Conservation (phyloP, 1,140 invertebrate species). For the Lepidostoma basale region DNA sequence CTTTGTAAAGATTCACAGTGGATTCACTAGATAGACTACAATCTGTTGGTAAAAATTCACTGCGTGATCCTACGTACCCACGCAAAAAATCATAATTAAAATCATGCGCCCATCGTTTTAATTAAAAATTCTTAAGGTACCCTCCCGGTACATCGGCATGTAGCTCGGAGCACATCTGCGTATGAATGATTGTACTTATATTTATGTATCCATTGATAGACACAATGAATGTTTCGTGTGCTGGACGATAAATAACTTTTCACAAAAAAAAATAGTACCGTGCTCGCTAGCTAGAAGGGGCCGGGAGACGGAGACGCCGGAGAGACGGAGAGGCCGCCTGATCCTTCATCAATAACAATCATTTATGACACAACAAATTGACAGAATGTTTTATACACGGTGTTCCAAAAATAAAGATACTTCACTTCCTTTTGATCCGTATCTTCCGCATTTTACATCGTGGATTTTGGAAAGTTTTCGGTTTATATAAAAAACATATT, state of each 20-base stretch:
- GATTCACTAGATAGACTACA: no score
- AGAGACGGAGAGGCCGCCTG: constrained; percentile 24
- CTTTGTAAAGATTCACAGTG: no score
- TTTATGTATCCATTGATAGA: constrained; percentile 36
- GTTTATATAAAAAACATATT: no score
- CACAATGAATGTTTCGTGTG: constrained; percentile 37
- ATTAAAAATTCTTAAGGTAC: constrained; percentile 42
- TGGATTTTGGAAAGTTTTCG: no score
- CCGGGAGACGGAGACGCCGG: neutral
- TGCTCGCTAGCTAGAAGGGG: no score
- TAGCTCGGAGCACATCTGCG: neutral
- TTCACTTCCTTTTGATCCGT: no score
- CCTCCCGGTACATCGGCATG: neutral
- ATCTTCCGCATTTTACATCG: no score
- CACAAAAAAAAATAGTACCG: constrained; percentile 38
- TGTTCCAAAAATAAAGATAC: no score
- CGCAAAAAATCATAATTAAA: constrained; percentile 47
- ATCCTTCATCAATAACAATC: constrained; percentile 45
- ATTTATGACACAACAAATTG: constrained; percentile 46
- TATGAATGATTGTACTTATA: constrained; percentile 35
- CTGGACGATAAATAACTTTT: constrained; percentile 38
- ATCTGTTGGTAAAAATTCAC: constrained; percentile 25
- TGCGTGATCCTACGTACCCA: constrained; percentile 38
- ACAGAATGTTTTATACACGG: constrained; percentile 42
- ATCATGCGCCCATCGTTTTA: constrained; percentile 45